Conservation (phyloP, 2,888 invertebrate genomes). For the Meteorus cinctellus region DNA sequence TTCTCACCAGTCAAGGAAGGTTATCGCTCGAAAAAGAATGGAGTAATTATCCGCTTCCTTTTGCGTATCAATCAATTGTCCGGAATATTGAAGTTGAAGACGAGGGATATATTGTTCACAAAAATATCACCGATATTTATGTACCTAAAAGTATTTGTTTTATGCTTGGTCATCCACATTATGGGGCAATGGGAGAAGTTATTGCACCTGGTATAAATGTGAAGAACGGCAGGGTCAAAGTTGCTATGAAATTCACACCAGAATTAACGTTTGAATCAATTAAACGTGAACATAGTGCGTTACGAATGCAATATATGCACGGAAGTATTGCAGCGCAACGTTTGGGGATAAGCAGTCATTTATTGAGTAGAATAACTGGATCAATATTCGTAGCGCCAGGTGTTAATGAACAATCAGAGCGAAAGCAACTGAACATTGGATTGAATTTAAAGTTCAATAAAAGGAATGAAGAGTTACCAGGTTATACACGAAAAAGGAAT, state of each 20-base stretch:
- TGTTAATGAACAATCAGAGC: constrained; percentile 51
- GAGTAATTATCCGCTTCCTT: constrained; percentile 78
- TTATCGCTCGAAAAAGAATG: constrained; percentile 84
- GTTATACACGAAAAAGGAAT: constrained; percentile 84
- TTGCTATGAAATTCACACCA: constrained; percentile 74
- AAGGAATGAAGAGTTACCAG: constrained; percentile 83
- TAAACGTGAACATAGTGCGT: constrained; percentile 62
- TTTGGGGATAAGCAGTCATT: constrained; percentile 80
- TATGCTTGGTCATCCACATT: constrained; percentile 85
- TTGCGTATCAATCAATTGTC: constrained; percentile 82
- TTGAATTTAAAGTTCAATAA: constrained; percentile 93
- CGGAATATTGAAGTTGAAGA: constrained; percentile 75
- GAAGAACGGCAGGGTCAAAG: constrained; percentile 78
- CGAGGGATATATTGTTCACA: constrained; percentile 70
- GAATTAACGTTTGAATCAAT: constrained; percentile 75
- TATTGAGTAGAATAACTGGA: constrained; percentile 91
- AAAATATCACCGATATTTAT: constrained; percentile 79
- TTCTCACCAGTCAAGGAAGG: constrained; percentile 78
- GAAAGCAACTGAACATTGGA: constrained; percentile 83
- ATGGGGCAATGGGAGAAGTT: constrained; percentile 85
- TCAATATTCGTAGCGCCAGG: constrained; percentile 80
- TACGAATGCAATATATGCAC: constrained; percentile 74
- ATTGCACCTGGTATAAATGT: constrained; percentile 75
- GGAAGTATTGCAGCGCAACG: constrained; percentile 77
- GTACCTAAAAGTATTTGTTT: constrained; percentile 82